Percentiles rank a stretch among this genome's conserved stretches.
phyloP scores from a whole-genome alignment of 2,888 invertebrate genomes.

The Exocentrus adspersus region DNA sequence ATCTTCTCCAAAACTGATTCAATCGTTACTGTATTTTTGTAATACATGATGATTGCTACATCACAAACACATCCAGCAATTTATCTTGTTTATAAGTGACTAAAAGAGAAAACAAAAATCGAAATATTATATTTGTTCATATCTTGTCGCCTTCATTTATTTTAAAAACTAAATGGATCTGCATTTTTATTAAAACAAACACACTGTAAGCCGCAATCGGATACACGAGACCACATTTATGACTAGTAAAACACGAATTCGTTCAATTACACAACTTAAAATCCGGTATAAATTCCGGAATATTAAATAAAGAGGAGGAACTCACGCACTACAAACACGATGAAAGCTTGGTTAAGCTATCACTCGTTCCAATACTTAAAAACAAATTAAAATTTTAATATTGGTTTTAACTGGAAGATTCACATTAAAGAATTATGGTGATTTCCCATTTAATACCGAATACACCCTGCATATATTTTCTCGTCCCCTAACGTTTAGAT shows the following conservation, averaged over 20 bases:
- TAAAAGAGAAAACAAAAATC: too few species aligned
- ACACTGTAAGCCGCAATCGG: too few species aligned
- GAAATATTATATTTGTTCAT: too few species aligned
- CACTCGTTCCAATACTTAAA: conserved; percentile 23
- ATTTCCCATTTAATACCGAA: conserved; percentile 20
- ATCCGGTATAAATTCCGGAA: conserved; percentile 2
- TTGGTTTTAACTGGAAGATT: conserved; percentile 16
- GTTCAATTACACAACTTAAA: conserved; percentile 12
- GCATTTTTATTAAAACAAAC: too few species aligned
- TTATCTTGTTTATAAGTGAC: too few species aligned
- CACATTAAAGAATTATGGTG: conserved; percentile 18
- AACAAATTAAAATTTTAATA: conserved; percentile 31
- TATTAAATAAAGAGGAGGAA: conserved; percentile 1
- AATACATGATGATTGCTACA: too few species aligned
- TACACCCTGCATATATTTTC: conserved; percentile 18
- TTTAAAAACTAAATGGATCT: too few species aligned
- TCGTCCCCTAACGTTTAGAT: conserved; percentile 31
- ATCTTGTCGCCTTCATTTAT: too few species aligned
- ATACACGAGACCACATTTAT: too few species aligned
- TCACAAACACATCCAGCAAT: too few species aligned
- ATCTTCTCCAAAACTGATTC: too few species aligned
- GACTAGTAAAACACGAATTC: neutral
- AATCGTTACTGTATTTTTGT: too few species aligned
- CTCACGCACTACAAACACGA: conserved; percentile 10
- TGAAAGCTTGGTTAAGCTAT: conserved; percentile 16